These are phyloP conservation scores for Vireo altiloquus DNA, from an alignment of 2,113 vertebrate species.

Conservation along the genomic window DNA sequence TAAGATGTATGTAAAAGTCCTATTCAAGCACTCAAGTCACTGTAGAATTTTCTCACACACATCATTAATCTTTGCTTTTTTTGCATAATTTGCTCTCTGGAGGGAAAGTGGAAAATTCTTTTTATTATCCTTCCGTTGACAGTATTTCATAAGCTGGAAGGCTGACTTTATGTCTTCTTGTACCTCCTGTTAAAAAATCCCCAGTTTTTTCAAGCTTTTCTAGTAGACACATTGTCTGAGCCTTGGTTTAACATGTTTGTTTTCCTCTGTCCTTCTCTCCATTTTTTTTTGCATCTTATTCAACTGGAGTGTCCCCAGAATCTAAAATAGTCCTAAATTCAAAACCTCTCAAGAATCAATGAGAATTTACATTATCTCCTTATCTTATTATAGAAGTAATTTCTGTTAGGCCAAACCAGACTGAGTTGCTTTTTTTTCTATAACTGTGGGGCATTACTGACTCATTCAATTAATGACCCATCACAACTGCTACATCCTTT, in stretches of 20 bases:
- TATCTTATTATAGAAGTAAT: neutral
- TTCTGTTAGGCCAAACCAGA: neutral
- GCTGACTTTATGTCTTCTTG: neutral
- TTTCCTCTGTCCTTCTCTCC: neutral
- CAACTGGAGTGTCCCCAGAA: neutral
- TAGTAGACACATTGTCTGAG: neutral
- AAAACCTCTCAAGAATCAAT: neutral
- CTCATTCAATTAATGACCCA: neutral
- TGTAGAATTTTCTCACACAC: neutral
- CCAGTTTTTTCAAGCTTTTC: neutral
- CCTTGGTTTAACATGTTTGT: neutral
- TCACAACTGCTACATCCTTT: neutral
- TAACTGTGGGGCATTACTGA: neutral
- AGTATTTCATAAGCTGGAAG: neutral
- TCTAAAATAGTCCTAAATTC: neutral
- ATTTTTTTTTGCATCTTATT: neutral
- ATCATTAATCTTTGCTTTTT: neutral
- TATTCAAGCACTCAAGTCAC: neutral
- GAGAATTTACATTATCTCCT: neutral
- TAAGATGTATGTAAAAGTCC: neutral
- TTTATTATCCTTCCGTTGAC: neutral
- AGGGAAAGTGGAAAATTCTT: neutral
- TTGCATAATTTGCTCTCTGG: neutral
- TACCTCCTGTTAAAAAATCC: neutral
- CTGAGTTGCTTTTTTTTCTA: neutral